Evolutionary conservation across 2,113 vertebrate species (phyloP).

Genomic region (Serilophus lunatus): DNA sequence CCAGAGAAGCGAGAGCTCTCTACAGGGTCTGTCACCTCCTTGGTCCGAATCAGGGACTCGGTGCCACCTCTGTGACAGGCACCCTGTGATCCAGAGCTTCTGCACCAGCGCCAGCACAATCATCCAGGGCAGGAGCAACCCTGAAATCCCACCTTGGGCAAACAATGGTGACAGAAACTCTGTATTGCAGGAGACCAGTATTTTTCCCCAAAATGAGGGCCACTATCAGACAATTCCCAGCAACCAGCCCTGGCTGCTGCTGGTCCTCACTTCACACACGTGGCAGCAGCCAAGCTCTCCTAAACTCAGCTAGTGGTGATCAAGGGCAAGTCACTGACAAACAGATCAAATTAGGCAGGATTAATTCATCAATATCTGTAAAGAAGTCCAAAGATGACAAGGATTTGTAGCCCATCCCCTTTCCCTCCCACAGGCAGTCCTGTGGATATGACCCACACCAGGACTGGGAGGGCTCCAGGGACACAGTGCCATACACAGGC

Average conservation of each 20-base stretch:
- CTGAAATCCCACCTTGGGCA: neutral
- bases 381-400: neutral
- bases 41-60: fast-evolving
- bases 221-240: neutral
- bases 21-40: fast-evolving
- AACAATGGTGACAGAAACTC: neutral
- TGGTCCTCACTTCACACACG: neutral
- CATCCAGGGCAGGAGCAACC: neutral
- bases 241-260: fast-evolving
- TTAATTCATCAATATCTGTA: neutral
- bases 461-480: neutral
- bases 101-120: neutral
- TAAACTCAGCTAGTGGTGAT: fast-evolving
- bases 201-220: neutral
- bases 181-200: fast-evolving
- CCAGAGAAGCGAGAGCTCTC: fast-evolving
- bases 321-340: neutral
- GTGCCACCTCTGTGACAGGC: fast-evolving
- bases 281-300: neutral
- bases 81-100: fast-evolving
- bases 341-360: neutral
- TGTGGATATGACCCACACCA: fast-evolving
- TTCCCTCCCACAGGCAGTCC: neutral
- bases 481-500: fast-evolving
- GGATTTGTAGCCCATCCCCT: neutral